Base-by-base conservation (phyloP, 2,888 invertebrate species). In the Pyrrhia umbra region DNA sequence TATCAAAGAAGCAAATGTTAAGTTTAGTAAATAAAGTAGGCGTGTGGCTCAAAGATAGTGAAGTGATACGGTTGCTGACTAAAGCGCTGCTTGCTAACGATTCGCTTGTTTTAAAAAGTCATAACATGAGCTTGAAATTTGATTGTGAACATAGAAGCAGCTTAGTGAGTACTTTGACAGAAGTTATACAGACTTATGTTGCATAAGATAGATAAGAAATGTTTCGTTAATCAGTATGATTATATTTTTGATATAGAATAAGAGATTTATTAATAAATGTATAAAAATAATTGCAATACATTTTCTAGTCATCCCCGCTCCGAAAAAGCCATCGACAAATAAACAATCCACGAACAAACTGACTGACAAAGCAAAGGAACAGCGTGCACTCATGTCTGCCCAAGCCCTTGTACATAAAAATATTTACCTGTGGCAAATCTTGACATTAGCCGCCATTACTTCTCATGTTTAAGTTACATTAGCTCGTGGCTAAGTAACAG, bases 1-100 rank as follows among this genome's bases (percentile, higher is more conserved):
- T 94, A 23, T 83, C 85, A 3, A 92, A 89, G 72, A 89, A 87
- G 43, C 90, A 93, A 77, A 80, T 93, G 62, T 71, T 87, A 10
- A 77, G 79, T 76, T 66, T 94, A 27, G 78, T 94, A 0, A 84
- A 76, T 27, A 89, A 84, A 69, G 81, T 89, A 43, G 81, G 83
- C 37, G 59, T 68, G 10, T 65, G 75, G 8, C 50, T 84, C 1
- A 84, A 81, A 55, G 79, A 84, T 37, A 72, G 72, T 23, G 92
- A 91, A 62, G 78, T 80, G 51, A 78, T 89, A 2, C 79, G 83
- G 34, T 68, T 93, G 10, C 73, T 94, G 40, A 80, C 78, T 0
- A 91, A 89, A 78, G 85, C 90, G 0, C 63, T 92, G 25, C 67
- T 83, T 3, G 70, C 67, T 13, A 91, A 88, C 59, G 90, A 92